These are phyloP conservation scores for Bubo blakistoni DNA, from an alignment of 2,113 vertebrate species.

Conservation along the genomic window DNA sequence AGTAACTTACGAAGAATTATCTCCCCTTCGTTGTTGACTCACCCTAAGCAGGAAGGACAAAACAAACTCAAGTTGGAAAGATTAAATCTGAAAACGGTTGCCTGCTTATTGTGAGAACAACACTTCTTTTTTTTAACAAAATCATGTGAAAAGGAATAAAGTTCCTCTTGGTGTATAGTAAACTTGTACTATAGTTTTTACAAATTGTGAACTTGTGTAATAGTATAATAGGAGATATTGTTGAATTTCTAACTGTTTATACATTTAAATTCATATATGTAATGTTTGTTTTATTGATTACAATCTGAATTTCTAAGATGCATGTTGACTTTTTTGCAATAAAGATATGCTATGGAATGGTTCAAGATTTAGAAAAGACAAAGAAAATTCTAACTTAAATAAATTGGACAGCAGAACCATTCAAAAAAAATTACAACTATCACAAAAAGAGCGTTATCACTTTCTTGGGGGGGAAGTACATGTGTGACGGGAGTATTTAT, in stretches of 20 bases:
- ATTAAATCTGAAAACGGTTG: background rate
- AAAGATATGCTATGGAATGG: constrained; percentile 92
- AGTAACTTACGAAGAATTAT: background rate
- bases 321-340: constrained; percentile 98
- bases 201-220: constrained; percentile 89
- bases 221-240: constrained; percentile 88
- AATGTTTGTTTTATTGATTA: constrained; percentile 98
- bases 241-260: constrained; percentile 99
- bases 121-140: constrained; percentile 28
- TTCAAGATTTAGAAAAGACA: constrained; percentile 69
- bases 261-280: constrained; percentile 98
- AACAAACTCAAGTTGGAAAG: background rate
- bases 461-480: constrained; percentile 47
- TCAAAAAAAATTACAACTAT: constrained; percentile 80
- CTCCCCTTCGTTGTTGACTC: background rate
- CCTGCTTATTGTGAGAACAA: constrained; percentile 11
- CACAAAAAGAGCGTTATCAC: constrained; percentile 79
- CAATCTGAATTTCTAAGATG: constrained; percentile 97
- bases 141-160: constrained; percentile 81
- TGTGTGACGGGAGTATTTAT: background rate
- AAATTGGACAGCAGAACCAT: constrained; percentile 80
- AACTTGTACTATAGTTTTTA: constrained; percentile 89
- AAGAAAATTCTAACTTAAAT: constrained; percentile 73
- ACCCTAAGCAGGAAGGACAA: background rate
- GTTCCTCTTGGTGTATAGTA: constrained; percentile 79